phyloP scores from a whole-genome alignment of 1,140 invertebrate species.

The Drosophila bifasciata region DNA sequence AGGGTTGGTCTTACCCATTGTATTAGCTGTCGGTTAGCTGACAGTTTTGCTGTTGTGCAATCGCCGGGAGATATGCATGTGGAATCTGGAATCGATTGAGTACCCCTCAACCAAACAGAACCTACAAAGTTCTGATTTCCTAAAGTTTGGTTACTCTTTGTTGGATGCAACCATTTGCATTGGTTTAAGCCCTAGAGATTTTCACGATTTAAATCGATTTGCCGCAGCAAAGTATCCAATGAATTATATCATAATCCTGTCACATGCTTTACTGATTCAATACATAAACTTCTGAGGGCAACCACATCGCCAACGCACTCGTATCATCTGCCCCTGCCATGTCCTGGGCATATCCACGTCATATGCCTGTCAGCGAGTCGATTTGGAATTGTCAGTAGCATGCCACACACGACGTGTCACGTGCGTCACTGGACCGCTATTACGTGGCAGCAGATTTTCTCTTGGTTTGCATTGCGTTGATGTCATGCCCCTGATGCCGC shows the following conservation, averaged over 20 bases:
- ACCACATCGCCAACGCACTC: slow-evolving; percentile 24
- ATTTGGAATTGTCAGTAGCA: slow-evolving; percentile 59
- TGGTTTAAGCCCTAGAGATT: slow-evolving; percentile 1
- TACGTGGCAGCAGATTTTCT: slow-evolving; percentile 47
- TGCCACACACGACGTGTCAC: slow-evolving; percentile 72
- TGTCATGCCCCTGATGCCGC: too few species aligned
- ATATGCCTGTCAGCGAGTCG: slow-evolving; percentile 59
- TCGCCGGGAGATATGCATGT: slow-evolving; percentile 34
- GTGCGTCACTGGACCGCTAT: slow-evolving; percentile 59
- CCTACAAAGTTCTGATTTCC: too few species aligned
- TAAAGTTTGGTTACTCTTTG: too few species aligned
- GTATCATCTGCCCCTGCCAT: slow-evolving; percentile 1
- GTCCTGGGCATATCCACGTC: slow-evolving; percentile 21
- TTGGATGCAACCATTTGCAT: too few species aligned
- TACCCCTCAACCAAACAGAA: background rate
- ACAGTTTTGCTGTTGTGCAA: slow-evolving; percentile 62
- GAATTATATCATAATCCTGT: slow-evolving; percentile 80
- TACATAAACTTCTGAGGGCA: slow-evolving; percentile 60
- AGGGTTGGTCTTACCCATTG: slow-evolving; percentile 56
- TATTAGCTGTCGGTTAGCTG: slow-evolving; percentile 74
- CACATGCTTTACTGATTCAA: slow-evolving; percentile 73
- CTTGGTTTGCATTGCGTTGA: background rate
- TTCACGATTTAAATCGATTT: slow-evolving; percentile 52
- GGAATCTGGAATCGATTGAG: slow-evolving; percentile 5
- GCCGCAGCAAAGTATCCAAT: slow-evolving; percentile 60